Conservation (phyloP, 2,888 invertebrate species). For the Eilema depressum region DNA sequence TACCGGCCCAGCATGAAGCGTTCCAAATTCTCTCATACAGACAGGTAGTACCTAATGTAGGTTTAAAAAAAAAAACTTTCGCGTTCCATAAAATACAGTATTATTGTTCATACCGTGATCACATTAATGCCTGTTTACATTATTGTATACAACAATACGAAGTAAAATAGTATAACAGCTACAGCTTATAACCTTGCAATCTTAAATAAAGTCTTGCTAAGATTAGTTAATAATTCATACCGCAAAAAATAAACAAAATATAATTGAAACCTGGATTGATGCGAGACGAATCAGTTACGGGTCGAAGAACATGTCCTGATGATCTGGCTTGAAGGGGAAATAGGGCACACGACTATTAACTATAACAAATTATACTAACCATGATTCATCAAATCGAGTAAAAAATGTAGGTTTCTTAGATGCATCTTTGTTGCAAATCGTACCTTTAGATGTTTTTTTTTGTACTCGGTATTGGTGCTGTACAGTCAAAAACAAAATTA, state of each 20-base stretch:
- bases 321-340: conserved; percentile 15
- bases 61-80: too few species aligned
- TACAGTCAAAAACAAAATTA: too few species aligned
- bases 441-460: neutral
- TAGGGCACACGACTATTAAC: conserved; percentile 11
- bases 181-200: neutral
- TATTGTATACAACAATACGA: too few species aligned
- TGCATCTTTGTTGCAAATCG: neutral
- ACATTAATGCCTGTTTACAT: too few species aligned
- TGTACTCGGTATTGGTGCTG: neutral
- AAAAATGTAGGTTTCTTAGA: neutral
- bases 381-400: neutral
- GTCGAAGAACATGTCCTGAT: conserved; percentile 8
- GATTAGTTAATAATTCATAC: neutral
- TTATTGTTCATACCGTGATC: too few species aligned
- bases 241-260: conserved; percentile 6
- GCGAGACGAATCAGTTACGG: conserved; percentile 18
- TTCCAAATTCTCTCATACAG: too few species aligned
- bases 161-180: too few species aligned
- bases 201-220: neutral
- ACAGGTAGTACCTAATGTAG: too few species aligned
- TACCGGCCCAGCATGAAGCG: too few species aligned
- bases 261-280: neutral
- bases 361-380: neutral
- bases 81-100: too few species aligned